These are phyloP conservation scores for Acleris laterana DNA, from an alignment of 2,888 invertebrate species.

Conservation along the genomic window DNA sequence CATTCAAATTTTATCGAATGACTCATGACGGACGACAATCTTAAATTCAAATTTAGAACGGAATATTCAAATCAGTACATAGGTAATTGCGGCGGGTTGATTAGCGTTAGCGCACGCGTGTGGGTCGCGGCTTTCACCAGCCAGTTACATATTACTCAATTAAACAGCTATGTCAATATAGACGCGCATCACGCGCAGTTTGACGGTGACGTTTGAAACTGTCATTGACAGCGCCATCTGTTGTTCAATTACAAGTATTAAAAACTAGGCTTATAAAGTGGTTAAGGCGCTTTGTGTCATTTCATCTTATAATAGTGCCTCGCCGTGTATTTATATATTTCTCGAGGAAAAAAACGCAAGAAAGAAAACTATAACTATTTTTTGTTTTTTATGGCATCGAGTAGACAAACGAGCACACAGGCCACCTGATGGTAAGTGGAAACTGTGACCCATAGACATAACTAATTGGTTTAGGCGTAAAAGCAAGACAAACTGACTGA, in stretches of 20 bases:
- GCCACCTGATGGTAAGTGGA: too few relatives aligned
- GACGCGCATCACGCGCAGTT: constrained; percentile 32
- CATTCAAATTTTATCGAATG: constrained; percentile 51
- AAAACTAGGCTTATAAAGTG: too few relatives aligned
- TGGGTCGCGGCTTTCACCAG: constrained; percentile 66
- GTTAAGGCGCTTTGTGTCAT: too few relatives aligned
- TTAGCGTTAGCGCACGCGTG: constrained; percentile 49
- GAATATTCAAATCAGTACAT: constrained; percentile 68
- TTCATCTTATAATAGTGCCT: too few relatives aligned
- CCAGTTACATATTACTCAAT: constrained; percentile 56
- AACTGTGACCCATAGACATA: too few relatives aligned
- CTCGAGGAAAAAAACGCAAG: too few relatives aligned
- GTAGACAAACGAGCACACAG: too few relatives aligned
- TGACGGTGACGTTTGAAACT: not conserved
- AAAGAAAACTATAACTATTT: too few relatives aligned
- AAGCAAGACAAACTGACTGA: too few relatives aligned
- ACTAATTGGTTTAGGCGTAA: too few relatives aligned
- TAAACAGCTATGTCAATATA: constrained; percentile 43
- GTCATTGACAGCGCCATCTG: not conserved
- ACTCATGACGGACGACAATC: constrained; percentile 64
- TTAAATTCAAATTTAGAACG: constrained; percentile 66
- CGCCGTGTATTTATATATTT: too few relatives aligned
- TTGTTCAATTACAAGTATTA: not conserved
- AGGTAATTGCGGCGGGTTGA: constrained; percentile 57
- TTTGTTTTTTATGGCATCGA: too few relatives aligned